Base-by-base conservation (phyloP, 2,888 invertebrate genomes). In the Hoplodrina ambigua region DNA sequence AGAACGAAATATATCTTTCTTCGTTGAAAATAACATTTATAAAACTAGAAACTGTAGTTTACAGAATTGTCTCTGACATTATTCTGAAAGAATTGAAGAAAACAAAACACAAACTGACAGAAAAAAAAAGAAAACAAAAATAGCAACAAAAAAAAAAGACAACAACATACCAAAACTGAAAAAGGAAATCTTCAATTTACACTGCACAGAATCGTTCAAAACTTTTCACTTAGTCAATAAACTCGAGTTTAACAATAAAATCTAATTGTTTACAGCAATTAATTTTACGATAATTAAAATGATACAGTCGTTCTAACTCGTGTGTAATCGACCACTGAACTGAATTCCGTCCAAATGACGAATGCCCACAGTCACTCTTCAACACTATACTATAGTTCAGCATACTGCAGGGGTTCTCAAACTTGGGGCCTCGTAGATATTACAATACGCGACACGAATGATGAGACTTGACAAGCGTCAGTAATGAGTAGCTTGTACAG, bases 131-230 rank as follows among this genome's bases (percentile, higher is more conserved):
- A 25, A 20, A 37, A 1, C 11, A 54, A 17, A 58, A 20, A 19
- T 37, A 37, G 37, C 1, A 46, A 8, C 6, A 19, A 25, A 37
- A 4, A 8, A 54, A 10, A 58, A 15, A 17, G 11, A 56, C 13
- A 8, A 0, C 11, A 20, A 67, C 75, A 46, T 66, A 72, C 71
- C 67, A 15, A 44, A 46, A 25, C 2, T n/a, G 7, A 11, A 30
- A 61, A n/a, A 7, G 1, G 4, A 11, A 53, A 15, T 57, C 67
- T 52, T 57, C 44, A 30, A 63, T 37, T 19, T 11, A 4, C 56
- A 19, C 66, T 44, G 10, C 50, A 46, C 50, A 6, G 46, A 13
- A 50, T 17, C 1, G 17, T 25, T 11, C n/a, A 11, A 25, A 65
- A 33, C 10, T 37, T 19, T 13, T 17, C 50, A 56, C 33, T 19